A percentile compares a stretch with the other conserved stretches of the same genome.
Evolutionary conservation across 2,113 vertebrate genomes (phyloP).

Genomic region (Donacobius atricapilla): DNA sequence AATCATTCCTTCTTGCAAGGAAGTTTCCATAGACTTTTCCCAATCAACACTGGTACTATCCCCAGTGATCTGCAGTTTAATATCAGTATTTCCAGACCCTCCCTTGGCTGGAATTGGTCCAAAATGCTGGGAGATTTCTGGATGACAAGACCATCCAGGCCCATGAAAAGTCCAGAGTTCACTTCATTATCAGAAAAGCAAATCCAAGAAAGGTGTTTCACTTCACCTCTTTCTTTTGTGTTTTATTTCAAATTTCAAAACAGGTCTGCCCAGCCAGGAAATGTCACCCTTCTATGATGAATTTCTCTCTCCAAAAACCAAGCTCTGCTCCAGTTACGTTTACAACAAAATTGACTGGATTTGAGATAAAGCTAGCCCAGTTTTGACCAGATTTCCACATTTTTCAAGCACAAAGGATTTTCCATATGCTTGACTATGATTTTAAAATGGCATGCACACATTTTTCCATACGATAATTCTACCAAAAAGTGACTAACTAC

Average conservation of each 20-base stretch:
- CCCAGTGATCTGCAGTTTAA: background rate
- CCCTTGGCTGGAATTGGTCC: background rate
- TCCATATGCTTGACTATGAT: slow-evolving; percentile 7
- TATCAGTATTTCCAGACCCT: background rate
- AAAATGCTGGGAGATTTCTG: background rate
- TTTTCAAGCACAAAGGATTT: slow-evolving; percentile 28
- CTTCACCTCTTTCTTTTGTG: background rate
- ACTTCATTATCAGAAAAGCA: background rate
- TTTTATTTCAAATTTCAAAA: background rate
- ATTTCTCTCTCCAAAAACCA: background rate
- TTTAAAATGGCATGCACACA: slow-evolving; percentile 11
- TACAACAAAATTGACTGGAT: background rate
- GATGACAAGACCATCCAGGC: background rate
- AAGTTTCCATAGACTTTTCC: background rate
- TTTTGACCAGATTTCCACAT: slow-evolving; percentile 26
- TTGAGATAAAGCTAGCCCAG: background rate
- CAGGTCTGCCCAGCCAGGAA: background rate
- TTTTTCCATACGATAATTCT: slow-evolving; percentile 13
- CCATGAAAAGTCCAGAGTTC: background rate
- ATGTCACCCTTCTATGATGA: background rate
- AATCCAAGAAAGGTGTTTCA: background rate
- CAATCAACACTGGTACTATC: background rate
- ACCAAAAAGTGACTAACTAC: slow-evolving; percentile 38
- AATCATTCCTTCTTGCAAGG: background rate
- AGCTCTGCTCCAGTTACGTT: background rate